phyloP scores from a whole-genome alignment of 1,140 invertebrate species.

The Arctopsyche grandis region DNA sequence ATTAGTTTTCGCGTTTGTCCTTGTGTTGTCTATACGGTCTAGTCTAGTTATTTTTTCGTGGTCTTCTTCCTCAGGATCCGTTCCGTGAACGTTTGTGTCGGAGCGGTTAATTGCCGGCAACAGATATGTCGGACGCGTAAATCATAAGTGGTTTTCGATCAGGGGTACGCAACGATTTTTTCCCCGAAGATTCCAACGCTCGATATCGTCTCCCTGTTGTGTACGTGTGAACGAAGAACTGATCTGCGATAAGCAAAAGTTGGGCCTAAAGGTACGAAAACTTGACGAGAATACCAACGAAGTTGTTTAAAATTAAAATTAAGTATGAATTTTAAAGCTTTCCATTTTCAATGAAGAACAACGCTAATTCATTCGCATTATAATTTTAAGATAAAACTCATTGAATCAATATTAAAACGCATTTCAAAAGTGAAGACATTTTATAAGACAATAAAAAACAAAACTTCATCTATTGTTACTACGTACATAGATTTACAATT shows the following conservation, averaged over 20 bases:
- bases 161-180: constrained; percentile 12
- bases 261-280: constrained; percentile 4
- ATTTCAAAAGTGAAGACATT: too few species aligned
- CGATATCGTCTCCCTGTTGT: neutral
- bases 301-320: neutral
- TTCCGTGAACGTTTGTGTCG: constrained; percentile 7
- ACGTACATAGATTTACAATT: too few species aligned
- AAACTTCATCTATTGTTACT: too few species aligned
- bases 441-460: too few species aligned
- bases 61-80: constrained; percentile 17
- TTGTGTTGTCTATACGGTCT: too few species aligned
- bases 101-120: constrained; percentile 45
- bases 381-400: too few species aligned
- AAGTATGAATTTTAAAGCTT: too few species aligned
- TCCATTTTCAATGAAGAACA: too few species aligned
- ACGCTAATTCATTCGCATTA: too few species aligned
- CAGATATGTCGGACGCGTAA: constrained; percentile 37
- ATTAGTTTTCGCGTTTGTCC: neutral
- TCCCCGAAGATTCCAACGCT: neutral
- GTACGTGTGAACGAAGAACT: neutral
- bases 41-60: neutral
- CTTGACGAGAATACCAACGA: constrained; percentile 15
- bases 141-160: constrained; percentile 20
- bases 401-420: too few species aligned
- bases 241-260: neutral